phyloP scores from a whole-genome alignment of 1,140 invertebrate genomes.

The Vanessa atalanta region DNA sequence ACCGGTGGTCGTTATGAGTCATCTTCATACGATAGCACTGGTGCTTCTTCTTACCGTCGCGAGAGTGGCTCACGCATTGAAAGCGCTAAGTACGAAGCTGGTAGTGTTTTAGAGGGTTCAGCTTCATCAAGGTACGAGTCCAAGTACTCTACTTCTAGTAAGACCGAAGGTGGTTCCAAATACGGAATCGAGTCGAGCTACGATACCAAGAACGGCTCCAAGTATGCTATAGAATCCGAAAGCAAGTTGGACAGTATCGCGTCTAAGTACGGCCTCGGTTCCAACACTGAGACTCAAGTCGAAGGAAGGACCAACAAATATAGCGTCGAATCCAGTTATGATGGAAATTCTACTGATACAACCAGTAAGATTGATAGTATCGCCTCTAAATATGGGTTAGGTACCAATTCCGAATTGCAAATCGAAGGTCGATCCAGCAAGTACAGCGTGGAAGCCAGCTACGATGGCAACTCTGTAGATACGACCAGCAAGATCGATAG shows the following conservation, averaged over 20 bases:
- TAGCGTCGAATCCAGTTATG: constrained; percentile 49
- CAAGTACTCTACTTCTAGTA: constrained; percentile 61
- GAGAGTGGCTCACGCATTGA: constrained; percentile 67
- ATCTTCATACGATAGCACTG: constrained; percentile 66
- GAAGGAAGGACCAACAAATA: constrained; percentile 55
- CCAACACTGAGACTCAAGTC: constrained; percentile 53
- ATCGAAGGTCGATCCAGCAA: constrained; percentile 56
- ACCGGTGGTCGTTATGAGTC: constrained; percentile 79
- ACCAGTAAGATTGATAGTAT: constrained; percentile 53
- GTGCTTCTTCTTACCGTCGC: constrained; percentile 62
- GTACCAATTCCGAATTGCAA: constrained; percentile 53
- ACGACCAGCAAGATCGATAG: constrained; percentile 63
- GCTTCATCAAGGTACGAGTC: constrained; percentile 61
- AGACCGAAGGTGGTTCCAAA: constrained; percentile 55
- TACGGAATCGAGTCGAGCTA: constrained; percentile 62
- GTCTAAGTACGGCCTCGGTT: constrained; percentile 56
- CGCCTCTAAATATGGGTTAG: constrained; percentile 59
- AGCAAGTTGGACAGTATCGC: constrained; percentile 56
- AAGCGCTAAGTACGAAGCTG: constrained; percentile 57
- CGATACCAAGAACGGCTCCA: constrained; percentile 50
- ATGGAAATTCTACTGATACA: constrained; percentile 45
- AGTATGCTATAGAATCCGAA: constrained; percentile 49
- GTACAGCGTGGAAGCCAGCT: constrained; percentile 51
- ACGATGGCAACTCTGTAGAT: constrained; percentile 44
- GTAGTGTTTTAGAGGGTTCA: constrained; percentile 56